phyloP scores from a whole-genome alignment of 2,113 vertebrate species.

The Apodemus speciosus region DNA sequence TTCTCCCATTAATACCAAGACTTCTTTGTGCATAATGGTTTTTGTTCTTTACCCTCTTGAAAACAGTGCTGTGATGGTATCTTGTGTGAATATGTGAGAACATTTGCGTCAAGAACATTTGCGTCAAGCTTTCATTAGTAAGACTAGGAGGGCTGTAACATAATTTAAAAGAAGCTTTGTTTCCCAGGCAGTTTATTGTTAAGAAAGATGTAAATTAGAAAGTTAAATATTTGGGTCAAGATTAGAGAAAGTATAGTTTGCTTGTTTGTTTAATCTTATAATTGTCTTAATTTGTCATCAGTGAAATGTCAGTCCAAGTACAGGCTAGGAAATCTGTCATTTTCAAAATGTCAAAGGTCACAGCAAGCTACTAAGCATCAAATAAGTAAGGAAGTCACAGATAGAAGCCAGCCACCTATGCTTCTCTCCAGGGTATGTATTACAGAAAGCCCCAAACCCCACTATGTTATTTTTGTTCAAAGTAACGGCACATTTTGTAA shows the following conservation, averaged over 20 bases:
- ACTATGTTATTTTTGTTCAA: conserved; percentile 29
- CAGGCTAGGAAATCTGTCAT: conserved; percentile 48
- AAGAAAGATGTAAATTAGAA: conserved; percentile 41
- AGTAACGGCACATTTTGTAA: conserved; percentile 61
- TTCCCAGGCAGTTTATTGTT: conserved; percentile 51
- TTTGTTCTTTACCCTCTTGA: conserved; percentile 70
- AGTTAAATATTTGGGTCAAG: conserved; percentile 67
- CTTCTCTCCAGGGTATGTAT: conserved; percentile 61
- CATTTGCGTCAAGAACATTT: conserved; percentile 73
- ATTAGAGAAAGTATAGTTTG: conserved; percentile 57
- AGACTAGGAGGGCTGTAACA: conserved; percentile 45
- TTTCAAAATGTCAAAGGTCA: conserved; percentile 65
- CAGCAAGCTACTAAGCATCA: conserved; percentile 36
- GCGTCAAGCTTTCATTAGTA: conserved; percentile 71
- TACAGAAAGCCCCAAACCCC: neutral
- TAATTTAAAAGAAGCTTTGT: conserved; percentile 60
- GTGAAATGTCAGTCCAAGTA: conserved; percentile 52
- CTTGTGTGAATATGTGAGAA: conserved; percentile 35
- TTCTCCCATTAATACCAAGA: conserved; percentile 58
- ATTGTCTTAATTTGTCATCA: conserved; percentile 63
- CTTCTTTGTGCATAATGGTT: conserved; percentile 69
- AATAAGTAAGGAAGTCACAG: conserved; percentile 58
- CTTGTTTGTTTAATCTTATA: conserved; percentile 48
- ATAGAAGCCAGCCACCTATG: conserved; percentile 65
- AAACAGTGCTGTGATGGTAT: conserved; percentile 54